phyloP scores from a whole-genome alignment of 2,888 invertebrate genomes.

The Trichacis sp. region DNA sequence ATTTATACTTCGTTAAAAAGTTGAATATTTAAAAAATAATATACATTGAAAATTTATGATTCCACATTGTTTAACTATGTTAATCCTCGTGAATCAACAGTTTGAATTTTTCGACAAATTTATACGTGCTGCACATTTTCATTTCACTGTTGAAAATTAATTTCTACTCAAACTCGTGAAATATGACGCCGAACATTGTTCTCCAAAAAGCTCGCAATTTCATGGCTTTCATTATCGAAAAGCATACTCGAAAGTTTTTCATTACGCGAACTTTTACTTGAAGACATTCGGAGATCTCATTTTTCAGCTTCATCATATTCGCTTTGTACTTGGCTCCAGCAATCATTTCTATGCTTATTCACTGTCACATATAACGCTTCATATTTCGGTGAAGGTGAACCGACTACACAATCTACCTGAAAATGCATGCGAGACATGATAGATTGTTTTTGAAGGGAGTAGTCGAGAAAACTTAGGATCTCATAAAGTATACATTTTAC shows the following conservation, averaged over 20 bases:
- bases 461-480: background rate
- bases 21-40: too few species aligned
- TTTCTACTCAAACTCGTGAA: too few species aligned
- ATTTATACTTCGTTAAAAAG: too few species aligned
- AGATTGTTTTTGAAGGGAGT: constrained; percentile 1
- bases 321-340: background rate
- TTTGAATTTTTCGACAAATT: too few species aligned
- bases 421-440: constrained; percentile 1
- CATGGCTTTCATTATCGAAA: background rate
- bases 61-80: too few species aligned
- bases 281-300: background rate
- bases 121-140: too few species aligned
- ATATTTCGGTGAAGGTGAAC: background rate
- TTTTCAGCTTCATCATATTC: background rate
- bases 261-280: background rate
- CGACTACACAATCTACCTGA: background rate
- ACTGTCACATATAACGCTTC: constrained; percentile 1
- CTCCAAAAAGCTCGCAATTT: background rate
- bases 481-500: constrained; percentile 1
- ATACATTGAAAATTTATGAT: too few species aligned
- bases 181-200: too few species aligned
- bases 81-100: too few species aligned
- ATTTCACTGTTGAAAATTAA: too few species aligned
- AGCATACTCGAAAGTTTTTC: background rate
- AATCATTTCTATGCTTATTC: constrained; percentile 4